Conservation (phyloP, 2,888 invertebrate genomes). For the Amiota communis region DNA sequence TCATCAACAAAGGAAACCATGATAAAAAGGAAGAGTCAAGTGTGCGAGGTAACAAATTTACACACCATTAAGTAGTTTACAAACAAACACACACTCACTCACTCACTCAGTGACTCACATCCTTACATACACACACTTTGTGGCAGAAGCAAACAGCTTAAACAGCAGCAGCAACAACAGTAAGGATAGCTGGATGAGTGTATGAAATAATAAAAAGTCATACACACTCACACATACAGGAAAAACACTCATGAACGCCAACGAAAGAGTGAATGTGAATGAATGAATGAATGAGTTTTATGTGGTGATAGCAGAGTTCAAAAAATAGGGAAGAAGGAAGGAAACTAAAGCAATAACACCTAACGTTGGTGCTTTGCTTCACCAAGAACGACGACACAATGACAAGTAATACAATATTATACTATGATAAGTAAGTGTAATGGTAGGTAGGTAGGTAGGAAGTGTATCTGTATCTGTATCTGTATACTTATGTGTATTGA, state of each 20-base stretch:
- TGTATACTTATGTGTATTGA: conserved; percentile 24
- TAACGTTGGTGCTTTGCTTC: neutral
- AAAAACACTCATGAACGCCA: neutral
- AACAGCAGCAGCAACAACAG: neutral
- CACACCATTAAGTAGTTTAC: conserved; percentile 71
- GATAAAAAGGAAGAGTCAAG: conserved; percentile 23
- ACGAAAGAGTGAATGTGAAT: conserved; percentile 3
- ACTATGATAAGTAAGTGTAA: conserved; percentile 3
- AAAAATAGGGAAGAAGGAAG: neutral
- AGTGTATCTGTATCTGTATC: conserved; percentile 18
- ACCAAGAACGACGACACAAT: conserved; percentile 17
- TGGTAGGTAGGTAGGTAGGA: conserved; percentile 18
- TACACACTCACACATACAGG: conserved; percentile 4
- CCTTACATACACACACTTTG: too few relatives aligned
- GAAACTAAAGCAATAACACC: conserved; percentile 1
- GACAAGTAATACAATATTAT: conserved; percentile 28
- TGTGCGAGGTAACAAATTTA: conserved; percentile 60
- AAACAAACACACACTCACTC: conserved; percentile 51
- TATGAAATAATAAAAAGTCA: conserved; percentile 14
- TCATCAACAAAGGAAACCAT: neutral
- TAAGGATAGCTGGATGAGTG: too few relatives aligned
- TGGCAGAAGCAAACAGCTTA: neutral
- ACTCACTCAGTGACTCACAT: conserved; percentile 2
- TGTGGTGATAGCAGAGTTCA: neutral
- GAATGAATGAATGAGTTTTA: neutral